Percentiles rank a stretch among this genome's conserved stretches.
Conservation (phyloP, 37 sponge, comb jelly and placozoan genomes). For the Aplysina aerophoba region DNA sequence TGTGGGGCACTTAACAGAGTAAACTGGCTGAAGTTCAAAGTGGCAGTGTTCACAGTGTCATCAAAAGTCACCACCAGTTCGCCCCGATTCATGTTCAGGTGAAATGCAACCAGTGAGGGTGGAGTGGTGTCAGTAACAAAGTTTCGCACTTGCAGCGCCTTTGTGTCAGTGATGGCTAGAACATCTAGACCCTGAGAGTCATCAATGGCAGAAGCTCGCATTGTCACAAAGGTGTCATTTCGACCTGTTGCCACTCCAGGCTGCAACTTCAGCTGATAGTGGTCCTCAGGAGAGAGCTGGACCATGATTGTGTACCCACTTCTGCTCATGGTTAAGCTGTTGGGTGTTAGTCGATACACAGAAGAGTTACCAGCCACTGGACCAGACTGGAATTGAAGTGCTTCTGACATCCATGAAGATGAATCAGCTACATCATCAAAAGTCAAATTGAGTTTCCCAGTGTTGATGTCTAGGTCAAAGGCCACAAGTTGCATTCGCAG, state of each 20-base stretch:
- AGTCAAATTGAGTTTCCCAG: constrained; percentile 73
- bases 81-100: constrained; percentile 71
- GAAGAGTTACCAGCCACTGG: constrained; percentile 30
- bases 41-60: constrained; percentile 79
- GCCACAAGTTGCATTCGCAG: constrained; percentile 55
- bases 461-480: constrained; percentile 87
- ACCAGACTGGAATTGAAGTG: constrained; percentile 69
- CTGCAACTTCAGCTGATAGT: constrained; percentile 63
- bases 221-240: constrained; percentile 70
- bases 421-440: constrained; percentile 89
- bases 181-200: constrained; percentile 81
- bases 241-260: constrained; percentile 61
- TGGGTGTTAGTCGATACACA: constrained; percentile 52
- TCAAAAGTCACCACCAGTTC: constrained; percentile 73
- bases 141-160: constrained; percentile 65
- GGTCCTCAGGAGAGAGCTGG: constrained; percentile 73
- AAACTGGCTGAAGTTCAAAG: constrained; percentile 59
- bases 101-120: constrained; percentile 60
- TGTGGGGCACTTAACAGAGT: constrained; percentile 27
- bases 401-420: constrained; percentile 70
- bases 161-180: constrained; percentile 87
- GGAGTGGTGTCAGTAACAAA: constrained; percentile 59
- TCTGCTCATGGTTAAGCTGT: constrained; percentile 32
- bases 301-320: constrained; percentile 77
- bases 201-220: constrained; percentile 85